A percentile compares a stretch with the other conserved stretches of the same genome.
These are phyloP conservation scores for Hypolimnas misippus DNA, from an alignment of 2,888 invertebrate species.

Conservation along the genomic window DNA sequence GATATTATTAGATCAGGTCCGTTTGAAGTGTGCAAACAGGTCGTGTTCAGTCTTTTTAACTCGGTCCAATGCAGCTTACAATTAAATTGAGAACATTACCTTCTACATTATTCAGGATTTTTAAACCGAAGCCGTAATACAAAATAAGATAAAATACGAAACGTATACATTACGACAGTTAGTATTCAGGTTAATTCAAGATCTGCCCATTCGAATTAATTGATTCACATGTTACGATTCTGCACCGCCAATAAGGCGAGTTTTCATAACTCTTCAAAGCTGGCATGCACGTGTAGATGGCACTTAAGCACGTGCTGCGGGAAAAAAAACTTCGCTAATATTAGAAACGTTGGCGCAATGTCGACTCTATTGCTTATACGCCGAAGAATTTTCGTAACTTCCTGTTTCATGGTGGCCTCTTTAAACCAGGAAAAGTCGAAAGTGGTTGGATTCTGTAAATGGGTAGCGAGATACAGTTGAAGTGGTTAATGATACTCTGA, in stretches of 20 bases:
- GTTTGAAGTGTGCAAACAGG: not conserved
- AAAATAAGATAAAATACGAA: conserved; percentile 16
- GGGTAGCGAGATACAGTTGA: conserved; percentile 17
- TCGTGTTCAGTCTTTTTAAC: not conserved
- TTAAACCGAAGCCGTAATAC: not conserved
- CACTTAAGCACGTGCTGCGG: conserved; percentile 46
- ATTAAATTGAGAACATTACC: not conserved
- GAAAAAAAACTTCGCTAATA: conserved; percentile 36
- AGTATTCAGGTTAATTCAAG: conserved; percentile 18
- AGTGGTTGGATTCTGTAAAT: conserved; percentile 25
- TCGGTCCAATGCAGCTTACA: not conserved
- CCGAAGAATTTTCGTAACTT: conserved; percentile 24
- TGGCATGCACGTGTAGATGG: conserved; percentile 43
- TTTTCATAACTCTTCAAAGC: conserved; percentile 35
- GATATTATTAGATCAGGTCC: not conserved
- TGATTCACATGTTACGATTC: conserved; percentile 25
- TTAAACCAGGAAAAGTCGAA: conserved; percentile 37
- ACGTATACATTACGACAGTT: conserved; percentile 5
- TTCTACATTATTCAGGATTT: not conserved
- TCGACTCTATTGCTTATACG: conserved; percentile 26
- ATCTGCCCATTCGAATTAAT: conserved; percentile 28
- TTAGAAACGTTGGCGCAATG: conserved; percentile 29
- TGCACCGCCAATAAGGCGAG: conserved; percentile 22
- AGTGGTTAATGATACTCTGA: conserved; percentile 30
- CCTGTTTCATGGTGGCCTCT: conserved; percentile 39